Evolutionary conservation across 2,113 vertebrate genomes (phyloP), one percentile per base, ranked within the genome.

Genomic region (Petromus typicus): DNA sequence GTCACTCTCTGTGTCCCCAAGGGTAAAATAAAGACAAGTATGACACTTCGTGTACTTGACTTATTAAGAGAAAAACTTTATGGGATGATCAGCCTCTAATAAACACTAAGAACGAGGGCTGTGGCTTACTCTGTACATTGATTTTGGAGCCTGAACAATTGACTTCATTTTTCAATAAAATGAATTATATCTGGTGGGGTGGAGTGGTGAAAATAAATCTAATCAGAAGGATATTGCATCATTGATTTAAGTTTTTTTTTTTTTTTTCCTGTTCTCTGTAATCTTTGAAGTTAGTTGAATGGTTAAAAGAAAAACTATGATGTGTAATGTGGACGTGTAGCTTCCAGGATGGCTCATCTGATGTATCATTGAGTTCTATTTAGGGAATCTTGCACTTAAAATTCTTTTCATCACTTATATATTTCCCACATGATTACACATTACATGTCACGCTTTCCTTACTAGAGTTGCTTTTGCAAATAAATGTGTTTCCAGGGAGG

Each of bases 161-260:
- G 86, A 64, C 45, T 96, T 85, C 30, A 82, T 90, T 95, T 95
- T 93, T 64, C 86, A 93, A 91, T 88, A 34, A 91, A 95, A 90
- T 71, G 71, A 43, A 85, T 9, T 90, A 30, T 87, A 14, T 59
- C 75, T 83, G 23, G 34, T 71, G 48, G 34, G 0, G 23, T 66
- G 1, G 10, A 78, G 10, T 40, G 40, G 71, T 78, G 66, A 63
- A 76, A 95, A 90, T 73, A 82, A 76, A 89, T 63, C 32, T 95
- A 89, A 95, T 59, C 95, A 57, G 27, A 79, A 84, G 17, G 63
- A 6, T 90, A 80, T 93, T 67, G 12, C 78, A 95, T 84, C 43
- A 56, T 17, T 95, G 76, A 89, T 82, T 93, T 85, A 57, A 93
- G 95, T 93, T 90, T 86, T 76, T 57, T 93, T 96, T 92, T 96